phyloP scores from a whole-genome alignment of 2,888 invertebrate species.

The Hemistola chrysoprasaria region DNA sequence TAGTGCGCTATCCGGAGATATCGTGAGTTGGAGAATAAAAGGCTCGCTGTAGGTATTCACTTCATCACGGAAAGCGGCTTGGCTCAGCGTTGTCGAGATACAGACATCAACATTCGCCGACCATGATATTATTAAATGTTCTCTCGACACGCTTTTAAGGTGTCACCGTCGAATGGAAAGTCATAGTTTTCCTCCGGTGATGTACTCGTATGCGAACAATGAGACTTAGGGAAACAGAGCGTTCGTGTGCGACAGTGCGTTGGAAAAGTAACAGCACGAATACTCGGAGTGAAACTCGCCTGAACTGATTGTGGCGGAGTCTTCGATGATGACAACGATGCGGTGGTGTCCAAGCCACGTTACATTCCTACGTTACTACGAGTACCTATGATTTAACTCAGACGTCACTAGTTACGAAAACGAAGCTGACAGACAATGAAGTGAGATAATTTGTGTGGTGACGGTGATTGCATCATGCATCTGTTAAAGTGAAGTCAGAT shows the following conservation, averaged over 20 bases:
- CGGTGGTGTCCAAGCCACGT: conserved; percentile 43
- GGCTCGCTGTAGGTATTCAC: conserved; percentile 18
- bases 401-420: conserved; percentile 36
- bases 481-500: conserved; percentile 20
- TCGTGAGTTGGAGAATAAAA: conserved; percentile 23
- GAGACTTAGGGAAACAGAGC: conserved; percentile 77
- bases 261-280: conserved; percentile 80
- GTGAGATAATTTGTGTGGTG: conserved; percentile 25
- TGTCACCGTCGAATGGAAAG: conserved; percentile 59
- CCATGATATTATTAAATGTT: conserved; percentile 12
- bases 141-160: conserved; percentile 28
- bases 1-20: conserved; percentile 23
- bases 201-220: conserved; percentile 65
- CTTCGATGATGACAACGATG: conserved; percentile 22
- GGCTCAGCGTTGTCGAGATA: conserved; percentile 1
- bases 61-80: conserved; percentile 13
- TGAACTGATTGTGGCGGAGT: conserved; percentile 64
- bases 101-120: not conserved
- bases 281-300: conserved; percentile 79
- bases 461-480: conserved; percentile 22
- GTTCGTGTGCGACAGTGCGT: conserved; percentile 78
- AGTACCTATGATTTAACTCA: conserved; percentile 11
- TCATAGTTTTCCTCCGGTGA: conserved; percentile 63
- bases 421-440: conserved; percentile 13
- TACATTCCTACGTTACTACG: conserved; percentile 62